Evolutionary conservation across 2,888 invertebrate genomes (phyloP).

Genomic region (Bellardia pandia): DNA sequence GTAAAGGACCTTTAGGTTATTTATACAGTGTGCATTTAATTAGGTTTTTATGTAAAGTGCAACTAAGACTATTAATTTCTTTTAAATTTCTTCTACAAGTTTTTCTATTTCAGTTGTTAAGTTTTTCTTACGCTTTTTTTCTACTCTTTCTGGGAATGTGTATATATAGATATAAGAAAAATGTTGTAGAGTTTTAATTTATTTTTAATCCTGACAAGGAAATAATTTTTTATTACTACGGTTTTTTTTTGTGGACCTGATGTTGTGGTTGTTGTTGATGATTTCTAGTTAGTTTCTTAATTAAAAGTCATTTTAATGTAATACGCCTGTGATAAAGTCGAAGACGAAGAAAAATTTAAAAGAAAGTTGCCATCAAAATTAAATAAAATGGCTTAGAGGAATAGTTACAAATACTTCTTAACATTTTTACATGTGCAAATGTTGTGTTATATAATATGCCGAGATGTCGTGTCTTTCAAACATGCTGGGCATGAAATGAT

Average conservation of each 20-base stretch:
- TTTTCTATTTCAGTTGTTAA: neutral
- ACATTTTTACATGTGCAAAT: too few relatives aligned
- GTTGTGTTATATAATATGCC: too few relatives aligned
- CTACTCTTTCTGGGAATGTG: neutral
- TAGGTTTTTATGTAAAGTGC: slow-evolving; percentile 59
- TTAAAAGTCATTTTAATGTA: slow-evolving; percentile 48
- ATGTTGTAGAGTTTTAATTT: slow-evolving; percentile 37
- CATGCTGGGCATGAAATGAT: too few relatives aligned
- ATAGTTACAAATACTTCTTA: too few relatives aligned
- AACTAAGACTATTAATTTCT: slow-evolving; percentile 48
- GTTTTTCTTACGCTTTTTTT: neutral
- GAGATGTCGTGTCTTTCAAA: too few relatives aligned
- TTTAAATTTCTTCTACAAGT: slow-evolving; percentile 3
- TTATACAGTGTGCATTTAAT: slow-evolving; percentile 46
- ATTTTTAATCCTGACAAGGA: slow-evolving; percentile 48
- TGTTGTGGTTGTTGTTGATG: slow-evolving; percentile 1
- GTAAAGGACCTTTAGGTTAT: slow-evolving; percentile 6
- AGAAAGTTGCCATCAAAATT: neutral
- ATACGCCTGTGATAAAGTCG: slow-evolving; percentile 3
- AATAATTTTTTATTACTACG: slow-evolving; percentile 20
- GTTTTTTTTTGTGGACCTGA: neutral
- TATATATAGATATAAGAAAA: neutral
- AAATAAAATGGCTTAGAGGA: neutral
- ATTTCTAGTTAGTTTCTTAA: slow-evolving; percentile 49
- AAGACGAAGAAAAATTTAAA: neutral